Evolutionary conservation across 2,113 vertebrate genomes (phyloP), one percentile per base, ranked within the genome.

Genomic region (Uria lomvia): DNA sequence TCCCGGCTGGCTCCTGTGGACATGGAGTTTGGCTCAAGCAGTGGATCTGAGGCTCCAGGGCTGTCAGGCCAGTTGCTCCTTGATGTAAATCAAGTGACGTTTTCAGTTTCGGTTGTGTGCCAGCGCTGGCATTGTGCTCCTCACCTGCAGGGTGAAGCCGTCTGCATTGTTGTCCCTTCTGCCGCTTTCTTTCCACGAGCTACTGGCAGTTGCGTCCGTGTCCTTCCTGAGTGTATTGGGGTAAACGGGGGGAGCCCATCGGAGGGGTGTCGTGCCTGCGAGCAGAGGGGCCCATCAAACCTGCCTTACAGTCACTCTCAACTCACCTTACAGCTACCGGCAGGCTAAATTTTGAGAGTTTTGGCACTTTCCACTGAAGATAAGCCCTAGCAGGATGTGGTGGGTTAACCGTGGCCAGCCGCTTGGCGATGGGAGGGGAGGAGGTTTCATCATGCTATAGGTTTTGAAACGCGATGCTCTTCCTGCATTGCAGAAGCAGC

Each of bases 11-110:
- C 30, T 87, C 21, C 83, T 8, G 0, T 62, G 58, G 58, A 70
- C 5, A 3, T 42, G 20, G 5, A 5, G 5, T 27, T 82, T 80
- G 78, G n/a, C 59, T 79, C 4, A 1, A 68, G 67, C 0, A 0
- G 36, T 56, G 34, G 66, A 42, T 50, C 73, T 92, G 62, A 74
- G 45, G 22, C 12, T 55, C 12, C 22, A 45, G 50, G 11, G 29
- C 65, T 89, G 68, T 68, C 60, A 77, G 52, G 42, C 26, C 0
- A 0, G 15, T 22, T 89, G 70, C 16, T 87, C 45, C 56, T 27
- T 68, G 70, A 52, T 75, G 36, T 80, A 49, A 80, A 59, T 30
- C 72, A 65, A 68, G 34, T 50, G 77, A 59, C 36, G n/a, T 76
- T 93, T 83, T 93, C 27, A 21, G 58, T 90, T 94, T 77, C 2